Evolutionary conservation across 92 coral and sea anemone genomes (phyloP), one percentile per base, ranked within the genome.

Genomic region (Parazoanthus atlanticus): DNA sequence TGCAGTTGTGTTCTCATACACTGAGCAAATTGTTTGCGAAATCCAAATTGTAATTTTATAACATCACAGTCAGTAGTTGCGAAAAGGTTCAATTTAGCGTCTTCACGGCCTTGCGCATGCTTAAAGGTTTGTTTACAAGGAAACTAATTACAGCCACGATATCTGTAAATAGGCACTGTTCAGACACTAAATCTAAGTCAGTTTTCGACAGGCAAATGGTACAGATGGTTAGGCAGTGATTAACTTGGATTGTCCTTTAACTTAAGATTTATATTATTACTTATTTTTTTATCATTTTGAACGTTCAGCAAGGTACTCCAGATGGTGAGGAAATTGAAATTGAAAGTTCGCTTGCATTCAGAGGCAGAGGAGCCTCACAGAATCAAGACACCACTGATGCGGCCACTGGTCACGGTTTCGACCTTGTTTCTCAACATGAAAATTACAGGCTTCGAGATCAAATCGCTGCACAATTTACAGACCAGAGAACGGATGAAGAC

Each of bases 261-360:
- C 21, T 72, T 31, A 32, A 3, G 13, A 12, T 4, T 61, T 61
- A 61, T 21, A 61, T 15, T 33, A 11, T 7, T 17, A 3, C 28
- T 34, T 17, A 52, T 34, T 16, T 31, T 80, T 28, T 26, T 43
- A 12, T 30, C 78, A 10, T 38, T 9, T 6, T 73, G 36, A 46
- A 34, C 43, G 61, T 56, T 47, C 25, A 84, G 87, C 87, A 70
- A 41, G 66, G 87, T 30, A 43, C 16, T 38, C 33, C 11, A 41
- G 41, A 84, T 25, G 75, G 49, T 28, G 78, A 26, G 26, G 78
- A 46, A 28, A 33, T 38, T 43, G 87, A 84, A 67, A 5, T 13
- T 41, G 64, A 5, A 28, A 29, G 78, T 30, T 84, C 61, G 38
- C 25, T 19, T 3, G 33, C 75, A 8, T 65, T 58, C 46, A 61